These are phyloP conservation scores for Netelia inedita DNA, from an alignment of 2,888 invertebrate genomes.

Conservation along the genomic window DNA sequence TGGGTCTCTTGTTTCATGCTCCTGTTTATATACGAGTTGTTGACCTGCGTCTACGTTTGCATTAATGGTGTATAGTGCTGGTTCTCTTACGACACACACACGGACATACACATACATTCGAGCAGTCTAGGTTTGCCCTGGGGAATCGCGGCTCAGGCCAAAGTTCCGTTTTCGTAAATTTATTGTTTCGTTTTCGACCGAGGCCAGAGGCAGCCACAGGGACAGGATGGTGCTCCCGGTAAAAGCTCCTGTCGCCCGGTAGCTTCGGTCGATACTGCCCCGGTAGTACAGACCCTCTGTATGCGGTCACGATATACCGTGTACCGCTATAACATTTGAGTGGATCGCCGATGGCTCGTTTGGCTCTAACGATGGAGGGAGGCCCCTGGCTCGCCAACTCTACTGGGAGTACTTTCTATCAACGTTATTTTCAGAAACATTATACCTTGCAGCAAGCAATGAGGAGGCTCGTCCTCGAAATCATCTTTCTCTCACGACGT, in stretches of 20 bases:
- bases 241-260: constrained; percentile 58
- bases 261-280: constrained; percentile 65
- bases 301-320: constrained; percentile 63
- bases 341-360: constrained; percentile 68
- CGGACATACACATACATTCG: not conserved
- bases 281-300: constrained; percentile 46
- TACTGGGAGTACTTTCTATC: constrained; percentile 57
- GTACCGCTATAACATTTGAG: constrained; percentile 66
- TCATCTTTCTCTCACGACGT: constrained; percentile 28
- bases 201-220: constrained; percentile 28
- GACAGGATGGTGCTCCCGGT: constrained; percentile 55
- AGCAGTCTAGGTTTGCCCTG: constrained; percentile 11
- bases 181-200: constrained; percentile 54
- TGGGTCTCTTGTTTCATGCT: not conserved
- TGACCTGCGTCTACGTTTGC: not conserved
- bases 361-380: constrained; percentile 58
- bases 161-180: constrained; percentile 61
- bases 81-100: constrained; percentile 29
- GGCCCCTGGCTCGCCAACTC: constrained; percentile 39
- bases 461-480: constrained; percentile 34
- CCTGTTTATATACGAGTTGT: not conserved
- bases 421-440: constrained; percentile 63
- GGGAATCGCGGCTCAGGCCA: constrained; percentile 35
- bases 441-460: constrained; percentile 48
- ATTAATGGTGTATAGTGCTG: constrained; percentile 27